Percentiles rank a stretch among this genome's conserved stretches.
These are phyloP conservation scores for Nasua narica DNA, from an alignment of 2,797 vertebrate genomes.

Conservation along the genomic window DNA sequence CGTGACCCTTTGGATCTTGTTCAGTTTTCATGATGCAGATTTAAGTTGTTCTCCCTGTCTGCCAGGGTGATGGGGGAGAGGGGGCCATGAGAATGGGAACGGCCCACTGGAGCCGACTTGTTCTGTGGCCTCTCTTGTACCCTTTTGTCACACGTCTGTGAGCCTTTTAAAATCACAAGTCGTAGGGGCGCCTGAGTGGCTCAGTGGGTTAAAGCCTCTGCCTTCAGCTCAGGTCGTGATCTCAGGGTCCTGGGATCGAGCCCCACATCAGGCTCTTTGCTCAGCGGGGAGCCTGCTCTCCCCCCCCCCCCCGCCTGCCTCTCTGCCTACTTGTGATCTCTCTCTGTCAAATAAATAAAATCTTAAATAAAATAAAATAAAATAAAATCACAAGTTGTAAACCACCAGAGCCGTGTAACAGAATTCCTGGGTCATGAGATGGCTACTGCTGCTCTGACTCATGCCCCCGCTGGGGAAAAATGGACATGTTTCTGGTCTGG, in stretches of 20 bases:
- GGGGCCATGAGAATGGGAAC: not conserved
- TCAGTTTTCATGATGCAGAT: not conserved
- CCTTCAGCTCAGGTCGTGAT: too few relatives aligned
- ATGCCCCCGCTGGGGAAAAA: not conserved
- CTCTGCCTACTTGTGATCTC: too few relatives aligned
- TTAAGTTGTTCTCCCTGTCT: not conserved
- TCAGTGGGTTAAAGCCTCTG: too few relatives aligned
- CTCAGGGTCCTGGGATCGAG: too few relatives aligned
- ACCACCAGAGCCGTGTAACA: not conserved
- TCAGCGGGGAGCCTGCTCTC: too few relatives aligned
- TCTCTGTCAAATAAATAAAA: too few relatives aligned
- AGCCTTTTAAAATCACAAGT: not conserved
- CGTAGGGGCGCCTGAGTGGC: not conserved
- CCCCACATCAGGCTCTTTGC: too few relatives aligned
- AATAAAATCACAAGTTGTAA: not conserved
- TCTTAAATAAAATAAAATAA: too few relatives aligned
- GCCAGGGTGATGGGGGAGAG: not conserved
- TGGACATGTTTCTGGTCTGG: not conserved
- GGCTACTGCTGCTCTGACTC: not conserved
- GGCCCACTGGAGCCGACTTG: not conserved
- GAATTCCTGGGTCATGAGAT: slow-evolving; percentile 26
- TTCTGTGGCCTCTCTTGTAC: not conserved
- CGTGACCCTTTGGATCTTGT: not conserved
- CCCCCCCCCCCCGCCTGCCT: too few relatives aligned
- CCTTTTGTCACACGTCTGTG: not conserved